A percentile compares a stretch with the other conserved stretches of the same genome.
Evolutionary conservation across 2,888 invertebrate genomes (phyloP).

Genomic region (Tenthredo livida): DNA sequence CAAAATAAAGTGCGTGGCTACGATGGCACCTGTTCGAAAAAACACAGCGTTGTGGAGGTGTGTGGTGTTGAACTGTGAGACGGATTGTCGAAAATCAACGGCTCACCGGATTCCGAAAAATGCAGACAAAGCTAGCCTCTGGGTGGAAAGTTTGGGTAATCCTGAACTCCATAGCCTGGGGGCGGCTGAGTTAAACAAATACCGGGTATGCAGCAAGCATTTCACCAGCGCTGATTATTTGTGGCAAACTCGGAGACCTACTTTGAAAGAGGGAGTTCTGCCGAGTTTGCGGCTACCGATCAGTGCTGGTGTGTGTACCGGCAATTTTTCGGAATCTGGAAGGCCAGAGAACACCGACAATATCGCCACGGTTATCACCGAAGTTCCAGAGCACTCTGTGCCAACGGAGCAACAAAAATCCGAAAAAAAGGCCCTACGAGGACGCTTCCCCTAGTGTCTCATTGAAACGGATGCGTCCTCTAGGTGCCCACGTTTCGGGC

Average conservation of each 20-base stretch:
- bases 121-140: background rate
- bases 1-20: background rate
- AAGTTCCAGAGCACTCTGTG: no score
- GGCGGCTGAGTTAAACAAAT: background rate
- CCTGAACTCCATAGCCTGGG: background rate
- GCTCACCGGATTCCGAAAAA: background rate
- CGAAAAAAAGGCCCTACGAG: background rate
- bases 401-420: background rate
- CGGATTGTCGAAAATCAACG: background rate
- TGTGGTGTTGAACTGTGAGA: background rate
- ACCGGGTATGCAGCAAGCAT: background rate
- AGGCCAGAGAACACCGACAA: no score
- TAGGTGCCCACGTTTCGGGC: background rate
- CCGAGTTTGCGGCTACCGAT: background rate
- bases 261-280: background rate
- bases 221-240: background rate
- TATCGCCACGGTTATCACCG: no score
- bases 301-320: background rate
- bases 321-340: background rate
- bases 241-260: background rate
- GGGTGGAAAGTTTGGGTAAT: background rate
- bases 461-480: background rate
- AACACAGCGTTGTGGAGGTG: background rate
- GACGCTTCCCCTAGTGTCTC: background rate
- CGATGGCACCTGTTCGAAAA: background rate